Percentiles rank a stretch among this genome's conserved stretches.
Evolutionary conservation across 2,888 invertebrate genomes (phyloP).

Genomic region (Antheraea assamensis): DNA sequence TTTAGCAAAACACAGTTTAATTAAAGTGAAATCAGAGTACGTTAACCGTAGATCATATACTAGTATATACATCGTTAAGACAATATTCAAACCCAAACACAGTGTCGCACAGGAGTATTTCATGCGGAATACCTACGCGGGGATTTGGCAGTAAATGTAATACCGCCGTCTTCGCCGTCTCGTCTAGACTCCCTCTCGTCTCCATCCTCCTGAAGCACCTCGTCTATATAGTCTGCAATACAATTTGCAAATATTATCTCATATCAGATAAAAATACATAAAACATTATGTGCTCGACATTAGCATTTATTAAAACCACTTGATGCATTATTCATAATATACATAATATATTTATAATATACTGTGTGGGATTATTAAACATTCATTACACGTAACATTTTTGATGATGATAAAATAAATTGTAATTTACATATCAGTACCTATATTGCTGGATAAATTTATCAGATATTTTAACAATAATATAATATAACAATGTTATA

Average conservation of each 20-base stretch:
- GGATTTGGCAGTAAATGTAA: slow-evolving; percentile 94
- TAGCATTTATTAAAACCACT: slow-evolving; percentile 11
- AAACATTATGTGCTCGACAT: slow-evolving; percentile 12
- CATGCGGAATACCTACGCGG: slow-evolving; percentile 89
- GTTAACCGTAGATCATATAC: too few species aligned
- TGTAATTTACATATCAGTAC: not conserved
- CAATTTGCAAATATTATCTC: not conserved
- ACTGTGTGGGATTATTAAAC: not conserved
- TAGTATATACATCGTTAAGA: not conserved
- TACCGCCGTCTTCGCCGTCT: slow-evolving; percentile 90
- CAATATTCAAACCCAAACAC: slow-evolving; percentile 67
- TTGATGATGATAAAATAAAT: slow-evolving; percentile 2
- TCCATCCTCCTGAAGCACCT: slow-evolving; percentile 86
- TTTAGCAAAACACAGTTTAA: too few species aligned
- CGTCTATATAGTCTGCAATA: slow-evolving; percentile 90
- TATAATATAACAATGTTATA: slow-evolving; percentile 18
- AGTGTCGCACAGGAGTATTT: slow-evolving; percentile 49
- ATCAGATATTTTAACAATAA: not conserved
- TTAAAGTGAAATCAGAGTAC: too few species aligned
- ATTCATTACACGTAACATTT: not conserved
- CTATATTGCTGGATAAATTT: not conserved
- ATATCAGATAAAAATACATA: not conserved
- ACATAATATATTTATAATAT: not conserved
- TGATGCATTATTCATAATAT: slow-evolving; percentile 6
- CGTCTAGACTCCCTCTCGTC: slow-evolving; percentile 79